phyloP scores from a whole-genome alignment of 2,888 invertebrate species.

The Muscina levida region DNA sequence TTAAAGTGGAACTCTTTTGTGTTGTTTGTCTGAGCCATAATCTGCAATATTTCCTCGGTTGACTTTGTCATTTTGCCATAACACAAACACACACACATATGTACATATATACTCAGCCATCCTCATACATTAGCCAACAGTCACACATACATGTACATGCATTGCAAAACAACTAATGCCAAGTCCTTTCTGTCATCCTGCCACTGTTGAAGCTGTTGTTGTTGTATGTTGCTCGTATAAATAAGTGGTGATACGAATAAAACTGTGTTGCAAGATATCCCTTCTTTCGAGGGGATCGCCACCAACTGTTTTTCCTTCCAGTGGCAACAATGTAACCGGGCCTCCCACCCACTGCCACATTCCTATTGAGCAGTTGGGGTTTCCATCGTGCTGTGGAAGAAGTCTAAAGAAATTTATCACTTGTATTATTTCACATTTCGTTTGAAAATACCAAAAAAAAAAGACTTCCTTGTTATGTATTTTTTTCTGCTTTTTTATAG shows the following conservation, averaged over 20 bases:
- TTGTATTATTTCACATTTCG: constrained; percentile 29
- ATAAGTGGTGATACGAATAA: constrained; percentile 66
- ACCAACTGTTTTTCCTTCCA: constrained; percentile 20
- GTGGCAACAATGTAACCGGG: constrained; percentile 36
- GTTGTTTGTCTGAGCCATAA: constrained; percentile 46
- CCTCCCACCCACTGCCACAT: background rate
- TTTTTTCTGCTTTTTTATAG: constrained; percentile 73
- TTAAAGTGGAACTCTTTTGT: constrained; percentile 52
- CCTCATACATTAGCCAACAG: too few species aligned
- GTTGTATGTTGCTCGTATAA: constrained; percentile 45
- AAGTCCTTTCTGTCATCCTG: constrained; percentile 56
- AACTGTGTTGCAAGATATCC: constrained; percentile 58
- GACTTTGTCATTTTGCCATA: constrained; percentile 59
- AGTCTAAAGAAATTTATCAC: constrained; percentile 62
- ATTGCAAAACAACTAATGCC: constrained; percentile 42
- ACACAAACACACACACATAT: constrained; percentile 35
- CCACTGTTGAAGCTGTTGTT: constrained; percentile 49
- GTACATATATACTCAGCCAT: constrained; percentile 8
- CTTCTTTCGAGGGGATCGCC: background rate
- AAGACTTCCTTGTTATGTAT: constrained; percentile 50
- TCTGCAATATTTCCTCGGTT: constrained; percentile 63
- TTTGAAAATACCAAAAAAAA: constrained; percentile 40
- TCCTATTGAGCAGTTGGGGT: constrained; percentile 2
- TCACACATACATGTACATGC: constrained; percentile 45
- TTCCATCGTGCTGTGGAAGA: constrained; percentile 23